phyloP scores from a whole-genome alignment of 2,113 vertebrate genomes.

The Rhea americana region DNA sequence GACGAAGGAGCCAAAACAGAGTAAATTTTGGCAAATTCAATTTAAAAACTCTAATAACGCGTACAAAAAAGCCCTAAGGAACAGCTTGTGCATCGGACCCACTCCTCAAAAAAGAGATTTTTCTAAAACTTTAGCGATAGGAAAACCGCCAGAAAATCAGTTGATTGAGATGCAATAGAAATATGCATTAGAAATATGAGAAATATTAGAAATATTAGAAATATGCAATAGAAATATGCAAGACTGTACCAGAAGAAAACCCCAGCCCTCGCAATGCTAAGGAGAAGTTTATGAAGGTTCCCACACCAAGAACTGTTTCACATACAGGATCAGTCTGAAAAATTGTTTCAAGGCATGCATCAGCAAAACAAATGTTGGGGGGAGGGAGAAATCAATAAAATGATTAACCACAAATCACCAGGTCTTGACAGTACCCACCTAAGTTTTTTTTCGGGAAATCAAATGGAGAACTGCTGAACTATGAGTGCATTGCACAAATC shows the following conservation, averaged over 20 bases:
- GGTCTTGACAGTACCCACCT: background rate
- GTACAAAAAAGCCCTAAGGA: background rate
- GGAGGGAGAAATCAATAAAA: background rate
- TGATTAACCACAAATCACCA: background rate
- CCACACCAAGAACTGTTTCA: background rate
- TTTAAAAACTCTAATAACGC: background rate
- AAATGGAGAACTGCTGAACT: background rate
- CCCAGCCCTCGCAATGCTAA: background rate
- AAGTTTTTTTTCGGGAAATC: background rate
- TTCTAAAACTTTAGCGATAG: background rate
- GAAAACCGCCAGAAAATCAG: background rate
- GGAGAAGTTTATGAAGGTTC: background rate
- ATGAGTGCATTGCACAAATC: background rate
- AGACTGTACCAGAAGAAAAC: background rate
- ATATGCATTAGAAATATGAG: too few relatives aligned
- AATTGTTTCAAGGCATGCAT: background rate
- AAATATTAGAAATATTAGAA: too few relatives aligned
- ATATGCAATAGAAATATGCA: background rate
- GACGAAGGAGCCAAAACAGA: background rate
- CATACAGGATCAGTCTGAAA: background rate
- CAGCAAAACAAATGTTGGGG: background rate
- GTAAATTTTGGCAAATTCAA: background rate
- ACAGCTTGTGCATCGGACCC: accelerated
- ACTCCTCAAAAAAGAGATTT: background rate
- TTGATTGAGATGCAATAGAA: background rate